Evolutionary conservation across 2,888 invertebrate species (phyloP), one percentile per base, ranked within the genome.

Genomic region (Eubasilissa splendida): DNA sequence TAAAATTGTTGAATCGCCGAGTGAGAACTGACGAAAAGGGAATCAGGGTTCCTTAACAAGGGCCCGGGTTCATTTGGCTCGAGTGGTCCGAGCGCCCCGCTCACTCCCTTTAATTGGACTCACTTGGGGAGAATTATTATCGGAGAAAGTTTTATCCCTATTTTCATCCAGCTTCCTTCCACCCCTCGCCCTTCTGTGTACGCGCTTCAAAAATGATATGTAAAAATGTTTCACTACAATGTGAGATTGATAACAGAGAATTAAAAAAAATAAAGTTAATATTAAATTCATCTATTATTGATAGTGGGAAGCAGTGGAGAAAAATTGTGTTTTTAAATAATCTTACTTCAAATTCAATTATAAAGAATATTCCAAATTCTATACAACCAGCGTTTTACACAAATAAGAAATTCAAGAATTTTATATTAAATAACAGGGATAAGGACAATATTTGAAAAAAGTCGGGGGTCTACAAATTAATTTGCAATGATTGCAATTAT

Each of bases 101-200:
- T 78, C 77, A 80, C 82, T 82, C 80, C 80, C 82, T 82, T 82
- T 82, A 82, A 82, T 82, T 82, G 82, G 82, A 82, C 77, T 77
- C 63, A 70, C 78, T 60, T 71, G 75, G 65, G 77, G 74, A 59
- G 76, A 71, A 53, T 77, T 77, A 71, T 71, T 71, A 71, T 71
- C 71, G 56, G 71, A 71, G 56, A 68, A 68, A 68, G 50, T 68
- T 68, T 68, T 68, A 68, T 68, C 65, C 76, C 76, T 65, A 31
- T 56, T 73, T 31, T 42, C 50, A 22, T 63, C 60, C 12, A 9
- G 11, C 22, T 60, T 50, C 76, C 60, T 33, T 14, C 52, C 52
- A 9, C 59, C 74, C 2, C n/a, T 50, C 22, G 7, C 5, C 63
- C 5, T 33, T 8, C 31, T 3, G 14, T 31, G 54, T 10, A 31